A percentile compares a stretch with the other conserved stretches of the same genome.
These are phyloP conservation scores for Cylas formicarius DNA, from an alignment of 1,140 invertebrate genomes.

Conservation along the genomic window DNA sequence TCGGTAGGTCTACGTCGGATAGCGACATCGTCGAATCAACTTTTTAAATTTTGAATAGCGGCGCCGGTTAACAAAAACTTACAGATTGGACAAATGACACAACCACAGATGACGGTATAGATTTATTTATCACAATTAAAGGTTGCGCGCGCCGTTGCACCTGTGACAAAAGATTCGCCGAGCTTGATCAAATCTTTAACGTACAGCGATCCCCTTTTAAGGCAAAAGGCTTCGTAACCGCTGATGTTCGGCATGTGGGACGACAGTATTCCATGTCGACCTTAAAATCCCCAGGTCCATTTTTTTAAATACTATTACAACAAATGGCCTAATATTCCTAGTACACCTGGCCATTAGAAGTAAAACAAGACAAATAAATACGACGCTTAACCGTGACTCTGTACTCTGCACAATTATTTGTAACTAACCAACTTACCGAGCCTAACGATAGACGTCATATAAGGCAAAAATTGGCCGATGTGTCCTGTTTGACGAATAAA, in stretches of 20 bases:
- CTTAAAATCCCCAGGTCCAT: slow-evolving; percentile 13
- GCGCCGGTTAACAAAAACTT: too few relatives aligned
- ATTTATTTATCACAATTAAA: slow-evolving; percentile 11
- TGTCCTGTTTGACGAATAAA: slow-evolving; percentile 36
- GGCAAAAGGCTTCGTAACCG: slow-evolving; percentile 24
- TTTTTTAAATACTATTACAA: slow-evolving; percentile 1
- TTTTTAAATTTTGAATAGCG: too few relatives aligned
- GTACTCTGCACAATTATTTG: too few relatives aligned
- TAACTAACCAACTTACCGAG: slow-evolving; percentile 28
- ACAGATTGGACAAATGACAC: too few relatives aligned
- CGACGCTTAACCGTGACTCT: too few relatives aligned
- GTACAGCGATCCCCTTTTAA: slow-evolving; percentile 20
- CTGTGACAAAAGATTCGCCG: slow-evolving; percentile 26
- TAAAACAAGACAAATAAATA: too few relatives aligned
- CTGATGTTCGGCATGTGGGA: slow-evolving; percentile 33
- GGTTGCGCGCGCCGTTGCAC: too few relatives aligned
- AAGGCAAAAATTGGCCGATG: slow-evolving; percentile 34
- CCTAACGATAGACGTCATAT: slow-evolving; percentile 37
- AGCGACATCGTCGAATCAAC: too few relatives aligned
- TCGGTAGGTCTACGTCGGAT: too few relatives aligned
- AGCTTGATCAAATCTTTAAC: slow-evolving; percentile 24
- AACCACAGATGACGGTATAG: too few relatives aligned
- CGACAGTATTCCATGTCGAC: slow-evolving; percentile 28
- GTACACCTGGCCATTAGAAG: too few relatives aligned
- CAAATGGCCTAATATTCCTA: too few relatives aligned